Evolutionary conservation across 2,113 vertebrate species (phyloP).

Genomic region (Pica pica): DNA sequence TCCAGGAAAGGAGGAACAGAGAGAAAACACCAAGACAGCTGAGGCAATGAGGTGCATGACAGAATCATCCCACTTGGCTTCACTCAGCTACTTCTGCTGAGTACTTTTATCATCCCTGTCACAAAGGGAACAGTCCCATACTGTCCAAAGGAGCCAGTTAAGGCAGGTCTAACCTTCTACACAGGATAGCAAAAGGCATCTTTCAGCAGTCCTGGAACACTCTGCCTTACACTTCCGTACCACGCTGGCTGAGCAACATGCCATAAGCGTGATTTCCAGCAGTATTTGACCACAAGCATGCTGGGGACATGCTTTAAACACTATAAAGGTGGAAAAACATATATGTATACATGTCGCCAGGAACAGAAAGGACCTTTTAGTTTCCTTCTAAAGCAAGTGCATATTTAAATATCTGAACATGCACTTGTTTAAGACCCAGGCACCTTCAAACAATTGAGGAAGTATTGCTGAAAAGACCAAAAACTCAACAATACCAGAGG

Average conservation of each 20-base stretch:
- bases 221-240: background rate
- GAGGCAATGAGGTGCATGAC: background rate
- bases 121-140: background rate
- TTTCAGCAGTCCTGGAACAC: background rate
- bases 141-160: background rate
- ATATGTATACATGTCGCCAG: background rate
- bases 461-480: background rate
- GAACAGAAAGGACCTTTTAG: background rate
- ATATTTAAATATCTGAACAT: background rate
- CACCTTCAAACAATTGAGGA: background rate
- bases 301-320: background rate
- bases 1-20: background rate
- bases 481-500: background rate
- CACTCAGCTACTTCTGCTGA: background rate
- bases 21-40: background rate
- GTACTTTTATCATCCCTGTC: background rate
- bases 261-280: background rate
- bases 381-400: background rate
- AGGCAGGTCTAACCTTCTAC: background rate
- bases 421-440: background rate
- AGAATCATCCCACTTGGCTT: background rate
- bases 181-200: background rate
- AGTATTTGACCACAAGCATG: background rate
- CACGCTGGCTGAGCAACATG: background rate
- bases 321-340: background rate